phyloP scores from a whole-genome alignment of 2,113 vertebrate species.

The Mobula hypostoma region DNA sequence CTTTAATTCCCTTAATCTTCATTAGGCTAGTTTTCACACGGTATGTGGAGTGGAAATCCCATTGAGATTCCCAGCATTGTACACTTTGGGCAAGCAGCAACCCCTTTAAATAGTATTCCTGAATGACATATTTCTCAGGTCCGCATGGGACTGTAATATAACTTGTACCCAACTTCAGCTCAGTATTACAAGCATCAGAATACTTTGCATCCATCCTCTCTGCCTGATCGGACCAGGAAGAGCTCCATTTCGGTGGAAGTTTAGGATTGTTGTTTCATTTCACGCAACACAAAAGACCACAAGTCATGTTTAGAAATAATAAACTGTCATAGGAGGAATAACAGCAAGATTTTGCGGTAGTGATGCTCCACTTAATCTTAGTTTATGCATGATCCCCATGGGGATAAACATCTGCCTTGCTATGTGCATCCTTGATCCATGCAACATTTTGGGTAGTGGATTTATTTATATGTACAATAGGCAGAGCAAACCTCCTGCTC shows the following conservation, averaged over 20 bases:
- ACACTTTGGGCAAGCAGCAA: background rate
- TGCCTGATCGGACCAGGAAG: too few relatives aligned
- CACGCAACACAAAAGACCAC: background rate
- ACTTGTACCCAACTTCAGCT: background rate
- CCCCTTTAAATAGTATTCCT: background rate
- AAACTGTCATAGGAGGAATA: background rate
- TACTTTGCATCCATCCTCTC: too few relatives aligned
- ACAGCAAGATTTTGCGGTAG: background rate
- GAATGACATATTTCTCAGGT: background rate
- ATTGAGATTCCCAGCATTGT: background rate
- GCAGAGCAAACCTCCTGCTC: background rate
- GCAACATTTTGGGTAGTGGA: background rate
- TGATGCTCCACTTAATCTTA: background rate
- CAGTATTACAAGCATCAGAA: background rate
- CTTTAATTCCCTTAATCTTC: background rate
- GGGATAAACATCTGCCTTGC: background rate
- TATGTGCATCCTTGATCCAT: background rate
- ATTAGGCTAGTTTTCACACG: background rate
- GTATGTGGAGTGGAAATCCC: background rate
- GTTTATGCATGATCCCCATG: background rate
- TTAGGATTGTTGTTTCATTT: background rate
- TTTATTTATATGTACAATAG: background rate
- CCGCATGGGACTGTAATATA: background rate
- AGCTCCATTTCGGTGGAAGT: too few relatives aligned
- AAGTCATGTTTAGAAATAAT: background rate